phyloP scores from a whole-genome alignment of 35 echinoderm and acorn worm species.

The Lytechinus variegatus region DNA sequence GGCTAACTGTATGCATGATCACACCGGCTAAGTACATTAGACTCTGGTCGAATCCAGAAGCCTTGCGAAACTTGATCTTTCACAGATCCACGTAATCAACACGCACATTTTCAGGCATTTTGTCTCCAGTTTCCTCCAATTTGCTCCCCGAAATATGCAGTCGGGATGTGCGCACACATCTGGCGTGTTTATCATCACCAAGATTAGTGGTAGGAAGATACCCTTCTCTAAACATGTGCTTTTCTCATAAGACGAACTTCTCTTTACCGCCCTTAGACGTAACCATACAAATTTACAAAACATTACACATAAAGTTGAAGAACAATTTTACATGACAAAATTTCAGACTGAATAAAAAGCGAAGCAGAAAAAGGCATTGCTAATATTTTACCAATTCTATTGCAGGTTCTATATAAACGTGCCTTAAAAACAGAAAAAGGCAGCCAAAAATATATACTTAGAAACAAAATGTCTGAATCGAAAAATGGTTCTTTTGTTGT shows the following conservation, averaged over 20 bases:
- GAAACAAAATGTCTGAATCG: no score
- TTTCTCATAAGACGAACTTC: not conserved
- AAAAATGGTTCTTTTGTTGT: no score
- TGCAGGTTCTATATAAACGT: no score
- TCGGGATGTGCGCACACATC: not conserved
- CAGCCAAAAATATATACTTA: no score
- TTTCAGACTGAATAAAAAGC: not conserved
- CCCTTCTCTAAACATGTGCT: not conserved
- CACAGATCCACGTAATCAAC: not conserved
- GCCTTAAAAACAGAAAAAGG: no score
- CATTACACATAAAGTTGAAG: not conserved
- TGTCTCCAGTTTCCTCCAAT: slow-evolving; percentile 1
- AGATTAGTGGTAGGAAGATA: not conserved
- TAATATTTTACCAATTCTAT: not conserved
- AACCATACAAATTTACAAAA: not conserved
- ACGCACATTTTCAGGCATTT: not conserved
- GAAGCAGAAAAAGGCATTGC: not conserved
- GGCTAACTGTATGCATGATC: slow-evolving; percentile 17
- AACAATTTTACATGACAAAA: not conserved
- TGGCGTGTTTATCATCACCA: not conserved
- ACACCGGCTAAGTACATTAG: not conserved
- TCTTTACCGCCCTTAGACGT: not conserved
- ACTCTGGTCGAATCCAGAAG: not conserved
- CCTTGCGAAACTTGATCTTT: not conserved
- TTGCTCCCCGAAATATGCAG: not conserved